phyloP scores from a whole-genome alignment of 2,797 vertebrate genomes.

The Enteromius viviparus region DNA sequence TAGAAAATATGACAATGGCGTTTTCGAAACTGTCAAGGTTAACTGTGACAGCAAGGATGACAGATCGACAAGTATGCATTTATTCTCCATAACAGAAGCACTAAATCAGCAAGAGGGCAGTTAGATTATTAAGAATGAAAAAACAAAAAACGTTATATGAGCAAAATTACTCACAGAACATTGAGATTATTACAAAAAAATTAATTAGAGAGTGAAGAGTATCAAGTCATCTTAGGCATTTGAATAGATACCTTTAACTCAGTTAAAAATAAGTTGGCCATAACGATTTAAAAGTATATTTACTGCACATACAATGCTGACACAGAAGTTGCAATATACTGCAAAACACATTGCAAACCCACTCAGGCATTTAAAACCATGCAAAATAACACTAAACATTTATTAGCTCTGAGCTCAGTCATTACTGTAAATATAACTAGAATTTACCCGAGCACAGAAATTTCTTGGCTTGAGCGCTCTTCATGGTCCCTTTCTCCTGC shows the following conservation, averaged over 20 bases:
- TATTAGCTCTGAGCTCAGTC: constrained; percentile 2
- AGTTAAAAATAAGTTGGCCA: neutral
- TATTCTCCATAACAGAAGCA: neutral
- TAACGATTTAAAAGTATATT: constrained; percentile 1
- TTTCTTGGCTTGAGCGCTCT: constrained; percentile 89
- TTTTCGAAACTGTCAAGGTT: neutral
- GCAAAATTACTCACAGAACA: neutral
- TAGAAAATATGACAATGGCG: neutral
- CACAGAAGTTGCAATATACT: neutral
- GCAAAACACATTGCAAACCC: neutral
- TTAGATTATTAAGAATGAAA: neutral
- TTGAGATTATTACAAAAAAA: neutral
- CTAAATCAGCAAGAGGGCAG: neutral
- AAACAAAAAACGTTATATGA: neutral
- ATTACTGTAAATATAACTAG: constrained; percentile 6
- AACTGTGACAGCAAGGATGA: neutral
- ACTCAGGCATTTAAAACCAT: neutral
- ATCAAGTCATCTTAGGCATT: neutral
- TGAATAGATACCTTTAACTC: neutral
- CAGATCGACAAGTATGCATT: neutral
- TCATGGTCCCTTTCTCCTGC: constrained; percentile 95
- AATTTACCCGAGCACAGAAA: constrained; percentile 94
- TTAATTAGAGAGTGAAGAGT: neutral
- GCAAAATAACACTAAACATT: neutral
- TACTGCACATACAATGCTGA: neutral